Percentiles rank a stretch among this genome's conserved stretches.
These are phyloP conservation scores for Cichladusa arquata DNA, from an alignment of 2,113 vertebrate genomes.

Conservation along the genomic window DNA sequence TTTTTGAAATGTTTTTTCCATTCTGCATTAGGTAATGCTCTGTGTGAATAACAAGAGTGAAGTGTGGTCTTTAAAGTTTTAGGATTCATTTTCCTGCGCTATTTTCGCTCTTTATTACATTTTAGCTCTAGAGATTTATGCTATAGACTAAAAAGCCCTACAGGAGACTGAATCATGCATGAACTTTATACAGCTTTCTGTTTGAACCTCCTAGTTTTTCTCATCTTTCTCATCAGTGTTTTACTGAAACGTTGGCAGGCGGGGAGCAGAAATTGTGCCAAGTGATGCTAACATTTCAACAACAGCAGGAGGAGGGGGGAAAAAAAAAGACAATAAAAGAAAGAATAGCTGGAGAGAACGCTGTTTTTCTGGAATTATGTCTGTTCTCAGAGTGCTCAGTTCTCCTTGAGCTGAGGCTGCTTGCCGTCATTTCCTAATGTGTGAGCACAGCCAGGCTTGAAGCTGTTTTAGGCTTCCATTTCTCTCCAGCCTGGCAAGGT, in stretches of 20 bases:
- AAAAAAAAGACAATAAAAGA: background rate
- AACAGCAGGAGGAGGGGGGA: background rate
- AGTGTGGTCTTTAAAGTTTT: background rate
- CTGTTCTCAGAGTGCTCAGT: background rate
- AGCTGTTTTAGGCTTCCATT: background rate
- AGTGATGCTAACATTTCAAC: background rate
- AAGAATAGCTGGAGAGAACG: background rate
- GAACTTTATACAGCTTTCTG: background rate
- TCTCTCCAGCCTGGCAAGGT: slow-evolving; percentile 3
- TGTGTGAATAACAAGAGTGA: background rate
- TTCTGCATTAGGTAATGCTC: background rate
- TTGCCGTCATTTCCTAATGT: background rate
- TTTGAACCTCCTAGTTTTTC: background rate
- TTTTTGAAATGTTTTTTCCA: background rate
- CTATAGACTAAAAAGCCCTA: background rate
- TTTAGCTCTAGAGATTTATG: background rate
- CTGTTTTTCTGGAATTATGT: background rate
- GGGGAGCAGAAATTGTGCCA: background rate
- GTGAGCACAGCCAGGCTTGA: background rate
- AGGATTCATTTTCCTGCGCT: background rate
- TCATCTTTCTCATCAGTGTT: background rate
- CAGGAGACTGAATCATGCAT: background rate
- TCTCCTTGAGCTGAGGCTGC: background rate
- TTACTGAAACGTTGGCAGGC: background rate
- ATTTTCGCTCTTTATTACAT: background rate